These are phyloP conservation scores for Perdix hodgsoniae DNA, from an alignment of 2,797 vertebrate genomes.

Conservation along the genomic window DNA sequence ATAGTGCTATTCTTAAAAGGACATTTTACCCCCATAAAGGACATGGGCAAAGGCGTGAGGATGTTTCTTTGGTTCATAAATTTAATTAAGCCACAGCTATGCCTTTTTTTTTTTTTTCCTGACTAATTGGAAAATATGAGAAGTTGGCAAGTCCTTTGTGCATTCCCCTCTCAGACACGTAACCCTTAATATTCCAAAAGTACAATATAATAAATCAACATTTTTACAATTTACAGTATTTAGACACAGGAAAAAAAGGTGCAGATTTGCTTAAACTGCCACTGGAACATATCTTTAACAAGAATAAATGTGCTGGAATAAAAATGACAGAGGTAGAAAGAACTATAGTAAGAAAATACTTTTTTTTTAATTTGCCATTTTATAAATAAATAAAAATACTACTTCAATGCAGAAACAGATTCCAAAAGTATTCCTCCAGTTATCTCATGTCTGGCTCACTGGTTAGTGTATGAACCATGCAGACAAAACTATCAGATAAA, in stretches of 20 bases:
- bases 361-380: background rate
- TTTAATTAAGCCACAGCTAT: conserved; percentile 55
- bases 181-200: conserved; percentile 35
- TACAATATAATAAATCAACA: background rate
- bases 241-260: background rate
- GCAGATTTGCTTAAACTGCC: background rate
- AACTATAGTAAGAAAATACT: background rate
- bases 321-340: background rate
- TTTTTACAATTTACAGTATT: background rate
- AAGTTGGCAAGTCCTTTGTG: conserved; percentile 47
- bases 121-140: conserved; percentile 51
- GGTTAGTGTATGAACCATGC: background rate
- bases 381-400: conserved; percentile 9
- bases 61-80: conserved; percentile 57
- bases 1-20: background rate
- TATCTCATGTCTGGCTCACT: background rate
- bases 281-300: background rate
- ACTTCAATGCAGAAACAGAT: background rate
- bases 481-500: background rate
- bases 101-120: conserved; percentile 58
- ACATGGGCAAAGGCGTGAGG: conserved; percentile 38
- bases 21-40: background rate
- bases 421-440: background rate
- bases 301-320: background rate
- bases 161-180: background rate